Evolutionary conservation across 2,888 invertebrate genomes (phyloP).

Genomic region (Cepaea hortensis): DNA sequence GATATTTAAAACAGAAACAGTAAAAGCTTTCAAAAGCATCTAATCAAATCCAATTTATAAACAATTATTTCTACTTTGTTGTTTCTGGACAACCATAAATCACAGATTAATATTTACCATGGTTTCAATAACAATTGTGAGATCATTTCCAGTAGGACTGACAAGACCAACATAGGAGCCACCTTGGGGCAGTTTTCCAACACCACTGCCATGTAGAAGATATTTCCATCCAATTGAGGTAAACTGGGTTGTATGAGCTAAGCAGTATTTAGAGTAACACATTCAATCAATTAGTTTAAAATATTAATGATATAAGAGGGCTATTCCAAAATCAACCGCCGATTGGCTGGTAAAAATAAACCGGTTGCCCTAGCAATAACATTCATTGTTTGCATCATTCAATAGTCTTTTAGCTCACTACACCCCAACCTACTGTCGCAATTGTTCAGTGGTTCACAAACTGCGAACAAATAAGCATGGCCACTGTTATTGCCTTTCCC

Average conservation of each 20-base stretch:
- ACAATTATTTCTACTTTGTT: background rate
- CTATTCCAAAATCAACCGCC: too few relatives aligned
- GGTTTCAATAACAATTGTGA: conserved; percentile 76
- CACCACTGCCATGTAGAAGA: conserved; percentile 70
- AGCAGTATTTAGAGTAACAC: background rate
- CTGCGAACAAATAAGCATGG: too few relatives aligned
- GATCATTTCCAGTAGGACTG: conserved; percentile 66
- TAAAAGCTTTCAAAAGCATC: too few relatives aligned
- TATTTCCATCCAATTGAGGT: conserved; percentile 73
- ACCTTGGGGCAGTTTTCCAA: conserved; percentile 69
- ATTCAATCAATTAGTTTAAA: background rate
- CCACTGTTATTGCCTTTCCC: too few relatives aligned
- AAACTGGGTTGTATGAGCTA: conserved; percentile 76
- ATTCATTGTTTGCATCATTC: too few relatives aligned
- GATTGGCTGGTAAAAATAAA: too few relatives aligned
- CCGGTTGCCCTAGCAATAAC: too few relatives aligned
- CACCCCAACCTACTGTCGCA: too few relatives aligned
- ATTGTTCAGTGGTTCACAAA: too few relatives aligned
- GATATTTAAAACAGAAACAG: too few relatives aligned
- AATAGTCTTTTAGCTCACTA: too few relatives aligned
- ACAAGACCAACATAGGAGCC: conserved; percentile 74
- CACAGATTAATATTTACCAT: conserved; percentile 67
- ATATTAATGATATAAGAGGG: background rate
- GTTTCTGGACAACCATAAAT: background rate
- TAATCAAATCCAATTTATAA: too few relatives aligned